Conservation (phyloP, 1,140 invertebrate genomes). For the Acromyrmex charruanus region DNA sequence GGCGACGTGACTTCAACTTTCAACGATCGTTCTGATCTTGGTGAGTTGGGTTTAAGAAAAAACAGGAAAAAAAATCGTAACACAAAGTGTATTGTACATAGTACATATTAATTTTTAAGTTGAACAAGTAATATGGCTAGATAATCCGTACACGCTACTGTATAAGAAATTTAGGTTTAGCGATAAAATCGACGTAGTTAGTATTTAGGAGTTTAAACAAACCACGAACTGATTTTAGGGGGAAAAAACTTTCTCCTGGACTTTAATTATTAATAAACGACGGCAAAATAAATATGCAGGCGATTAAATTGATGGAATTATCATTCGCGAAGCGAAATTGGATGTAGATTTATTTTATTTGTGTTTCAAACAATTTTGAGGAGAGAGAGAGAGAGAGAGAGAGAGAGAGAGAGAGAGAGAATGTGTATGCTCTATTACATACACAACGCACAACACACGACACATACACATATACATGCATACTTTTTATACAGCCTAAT, state of each 20-base stretch:
- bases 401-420: neutral
- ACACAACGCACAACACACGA: slow-evolving; percentile 25
- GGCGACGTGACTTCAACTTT: slow-evolving; percentile 43
- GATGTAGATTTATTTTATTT: slow-evolving; percentile 84
- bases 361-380: slow-evolving; percentile 76
- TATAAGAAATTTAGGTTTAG: slow-evolving; percentile 81
- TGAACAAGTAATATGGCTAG: slow-evolving; percentile 84
- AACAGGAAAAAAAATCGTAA: slow-evolving; percentile 74
- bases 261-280: slow-evolving; percentile 79
- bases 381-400: neutral
- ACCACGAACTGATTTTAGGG: slow-evolving; percentile 86
- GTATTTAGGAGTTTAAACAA: slow-evolving; percentile 83
- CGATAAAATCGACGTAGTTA: slow-evolving; percentile 83
- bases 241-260: slow-evolving; percentile 78
- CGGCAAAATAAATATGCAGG: slow-evolving; percentile 72
- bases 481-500: slow-evolving; percentile 84
- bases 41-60: slow-evolving; percentile 79
- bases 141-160: slow-evolving; percentile 76
- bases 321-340: slow-evolving; percentile 79
- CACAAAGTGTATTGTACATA: slow-evolving; percentile 85
- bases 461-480: slow-evolving; percentile 37
- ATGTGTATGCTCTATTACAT: slow-evolving; percentile 52
- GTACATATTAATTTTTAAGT: slow-evolving; percentile 83
- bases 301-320: slow-evolving; percentile 80
- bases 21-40: slow-evolving; percentile 72